These are phyloP conservation scores for Saxidomus purpurata DNA, from an alignment of 1,140 invertebrate species.

Conservation along the genomic window DNA sequence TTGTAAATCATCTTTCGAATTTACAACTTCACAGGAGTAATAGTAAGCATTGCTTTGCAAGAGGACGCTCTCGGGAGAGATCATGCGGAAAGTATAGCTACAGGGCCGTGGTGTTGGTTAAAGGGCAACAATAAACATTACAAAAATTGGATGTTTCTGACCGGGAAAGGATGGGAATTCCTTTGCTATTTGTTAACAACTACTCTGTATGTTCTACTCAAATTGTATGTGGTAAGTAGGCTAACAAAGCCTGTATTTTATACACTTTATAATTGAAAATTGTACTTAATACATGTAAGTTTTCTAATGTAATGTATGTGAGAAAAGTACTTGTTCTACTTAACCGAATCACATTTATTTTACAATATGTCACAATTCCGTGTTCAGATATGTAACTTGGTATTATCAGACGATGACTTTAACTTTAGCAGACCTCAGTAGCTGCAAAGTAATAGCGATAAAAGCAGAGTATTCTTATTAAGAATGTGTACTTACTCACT, in stretches of 20 bases:
- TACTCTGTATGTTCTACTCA: too few species aligned
- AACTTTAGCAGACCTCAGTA: too few species aligned
- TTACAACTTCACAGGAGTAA: constrained; percentile 12
- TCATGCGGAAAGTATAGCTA: not conserved
- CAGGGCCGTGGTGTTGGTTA: constrained; percentile 47
- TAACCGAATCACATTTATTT: not conserved
- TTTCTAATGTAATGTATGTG: not conserved
- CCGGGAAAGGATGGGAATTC: too few species aligned
- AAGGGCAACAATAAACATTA: not conserved
- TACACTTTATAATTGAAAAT: not conserved
- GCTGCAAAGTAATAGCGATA: not conserved
- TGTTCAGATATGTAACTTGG: too few species aligned
- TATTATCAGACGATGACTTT: too few species aligned
- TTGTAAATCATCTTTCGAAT: too few species aligned
- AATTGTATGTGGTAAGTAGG: not conserved
- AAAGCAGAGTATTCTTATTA: not conserved
- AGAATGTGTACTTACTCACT: not conserved
- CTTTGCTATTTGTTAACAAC: too few species aligned
- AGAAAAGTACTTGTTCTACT: not conserved
- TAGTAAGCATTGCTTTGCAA: not conserved
- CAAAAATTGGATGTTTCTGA: not conserved
- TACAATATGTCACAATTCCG: too few species aligned
- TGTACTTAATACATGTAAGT: not conserved
- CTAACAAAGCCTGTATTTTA: not conserved
- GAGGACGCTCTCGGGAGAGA: not conserved